Percentiles rank a stretch among this genome's conserved stretches.
Evolutionary conservation across 2,113 vertebrate species (phyloP).

Genomic region (Prochilodus magdalenae): DNA sequence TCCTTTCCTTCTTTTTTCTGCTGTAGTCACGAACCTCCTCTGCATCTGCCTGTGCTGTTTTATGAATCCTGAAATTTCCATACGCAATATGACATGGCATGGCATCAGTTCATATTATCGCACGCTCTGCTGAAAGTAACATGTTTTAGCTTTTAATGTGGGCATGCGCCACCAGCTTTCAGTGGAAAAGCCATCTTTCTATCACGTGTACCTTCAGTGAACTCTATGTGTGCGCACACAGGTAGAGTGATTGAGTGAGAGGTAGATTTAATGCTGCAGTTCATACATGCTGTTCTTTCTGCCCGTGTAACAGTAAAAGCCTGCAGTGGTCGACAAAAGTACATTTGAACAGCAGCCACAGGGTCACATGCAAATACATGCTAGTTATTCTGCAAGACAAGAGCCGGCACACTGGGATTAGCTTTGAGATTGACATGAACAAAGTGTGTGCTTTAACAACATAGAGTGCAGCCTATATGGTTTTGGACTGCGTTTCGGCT

Average conservation of each 20-base stretch:
- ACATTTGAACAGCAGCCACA: slow-evolving; percentile 15
- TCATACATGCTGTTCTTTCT: slow-evolving; percentile 21
- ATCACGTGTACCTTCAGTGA: slow-evolving; percentile 32
- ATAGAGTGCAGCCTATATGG: background rate
- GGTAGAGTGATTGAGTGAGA: background rate
- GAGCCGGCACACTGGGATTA: background rate
- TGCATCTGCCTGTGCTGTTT: slow-evolving; percentile 38
- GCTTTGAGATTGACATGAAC: background rate
- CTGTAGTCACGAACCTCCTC: background rate
- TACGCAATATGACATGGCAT: slow-evolving; percentile 42
- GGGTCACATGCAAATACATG: background rate
- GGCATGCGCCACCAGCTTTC: slow-evolving; percentile 32
- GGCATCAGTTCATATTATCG: slow-evolving; percentile 59
- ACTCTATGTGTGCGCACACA: background rate
- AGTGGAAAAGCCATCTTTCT: slow-evolving; percentile 10
- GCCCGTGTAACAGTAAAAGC: background rate
- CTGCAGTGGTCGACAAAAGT: slow-evolving; percentile 28
- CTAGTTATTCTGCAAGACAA: background rate
- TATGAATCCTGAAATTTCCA: slow-evolving; percentile 41
- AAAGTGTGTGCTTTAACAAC: background rate
- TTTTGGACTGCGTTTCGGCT: background rate
- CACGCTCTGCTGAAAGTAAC: slow-evolving; percentile 52
- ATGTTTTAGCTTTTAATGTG: slow-evolving; percentile 49
- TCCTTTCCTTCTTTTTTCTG: slow-evolving; percentile 33
- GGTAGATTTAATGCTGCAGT: slow-evolving; percentile 15